Conservation (phyloP, 2,113 vertebrate species). For the Phylloscopus whistleri region DNA sequence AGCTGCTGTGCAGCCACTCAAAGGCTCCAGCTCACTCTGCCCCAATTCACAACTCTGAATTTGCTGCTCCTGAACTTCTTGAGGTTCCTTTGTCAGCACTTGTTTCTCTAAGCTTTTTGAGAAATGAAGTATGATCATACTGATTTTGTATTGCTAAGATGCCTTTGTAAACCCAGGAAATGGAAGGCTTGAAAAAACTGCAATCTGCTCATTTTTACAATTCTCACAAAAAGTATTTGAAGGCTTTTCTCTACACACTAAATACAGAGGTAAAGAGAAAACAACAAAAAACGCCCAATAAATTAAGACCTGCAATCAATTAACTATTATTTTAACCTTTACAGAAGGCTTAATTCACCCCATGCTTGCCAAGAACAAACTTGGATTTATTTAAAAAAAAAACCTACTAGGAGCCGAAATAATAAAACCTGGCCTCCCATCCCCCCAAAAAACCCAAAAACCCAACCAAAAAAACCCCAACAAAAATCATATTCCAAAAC, state of each 20-base stretch:
- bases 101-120: slow-evolving; percentile 21
- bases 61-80: background rate
- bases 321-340: slow-evolving; percentile 39
- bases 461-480: background rate
- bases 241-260: background rate
- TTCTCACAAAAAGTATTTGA: background rate
- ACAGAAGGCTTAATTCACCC: slow-evolving; percentile 7
- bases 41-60: background rate
- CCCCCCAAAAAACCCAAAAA: background rate
- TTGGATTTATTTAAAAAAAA: background rate
- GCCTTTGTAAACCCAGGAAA: slow-evolving; percentile 14
- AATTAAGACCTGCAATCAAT: background rate
- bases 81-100: background rate
- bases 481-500: background rate
- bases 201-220: slow-evolving; percentile 29
- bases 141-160: background rate
- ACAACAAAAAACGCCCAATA: background rate
- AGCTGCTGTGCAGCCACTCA: background rate
- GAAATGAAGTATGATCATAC: background rate
- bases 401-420: background rate
- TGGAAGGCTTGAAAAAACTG: slow-evolving; percentile 3
- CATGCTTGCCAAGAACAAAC: slow-evolving; percentile 5
- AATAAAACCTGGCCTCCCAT: background rate
- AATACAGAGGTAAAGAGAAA: background rate
- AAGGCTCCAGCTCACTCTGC: background rate